Percentiles rank a stretch among this genome's conserved stretches.
Evolutionary conservation across 1,140 invertebrate species (phyloP).

Genomic region (Linepithema humile): DNA sequence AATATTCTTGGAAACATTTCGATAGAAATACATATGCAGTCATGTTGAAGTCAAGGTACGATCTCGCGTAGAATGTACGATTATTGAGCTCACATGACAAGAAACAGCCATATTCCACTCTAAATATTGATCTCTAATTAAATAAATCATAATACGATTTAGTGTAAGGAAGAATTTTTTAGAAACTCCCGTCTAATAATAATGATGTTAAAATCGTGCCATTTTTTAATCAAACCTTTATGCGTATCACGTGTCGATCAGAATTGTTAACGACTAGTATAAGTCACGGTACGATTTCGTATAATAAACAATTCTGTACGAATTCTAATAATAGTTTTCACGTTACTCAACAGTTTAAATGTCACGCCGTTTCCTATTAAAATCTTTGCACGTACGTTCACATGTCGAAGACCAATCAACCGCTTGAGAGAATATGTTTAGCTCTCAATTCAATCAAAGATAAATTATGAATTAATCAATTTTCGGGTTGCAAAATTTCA

Average conservation of each 20-base stretch:
- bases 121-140: not conserved
- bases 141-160: not conserved
- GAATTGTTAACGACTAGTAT: too few relatives aligned
- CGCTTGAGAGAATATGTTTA: too few relatives aligned
- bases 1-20: slow-evolving; percentile 9
- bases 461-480: too few relatives aligned
- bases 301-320: not conserved
- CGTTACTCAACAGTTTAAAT: not conserved
- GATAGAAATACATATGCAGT: not conserved
- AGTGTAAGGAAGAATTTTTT: too few relatives aligned
- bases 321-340: not conserved
- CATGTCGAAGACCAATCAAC: not conserved
- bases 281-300: too few relatives aligned
- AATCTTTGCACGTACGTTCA: not conserved
- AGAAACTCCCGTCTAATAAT: too few relatives aligned
- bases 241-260: too few relatives aligned
- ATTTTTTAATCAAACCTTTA: too few relatives aligned
- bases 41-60: not conserved
- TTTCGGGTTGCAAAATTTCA: not conserved
- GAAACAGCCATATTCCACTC: slow-evolving; percentile 3
- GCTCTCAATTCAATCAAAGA: too few relatives aligned
- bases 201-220: too few relatives aligned
- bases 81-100: not conserved
- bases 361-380: not conserved
- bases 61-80: not conserved